Conservation (phyloP, 2,888 invertebrate genomes). For the Junonia oenone region DNA sequence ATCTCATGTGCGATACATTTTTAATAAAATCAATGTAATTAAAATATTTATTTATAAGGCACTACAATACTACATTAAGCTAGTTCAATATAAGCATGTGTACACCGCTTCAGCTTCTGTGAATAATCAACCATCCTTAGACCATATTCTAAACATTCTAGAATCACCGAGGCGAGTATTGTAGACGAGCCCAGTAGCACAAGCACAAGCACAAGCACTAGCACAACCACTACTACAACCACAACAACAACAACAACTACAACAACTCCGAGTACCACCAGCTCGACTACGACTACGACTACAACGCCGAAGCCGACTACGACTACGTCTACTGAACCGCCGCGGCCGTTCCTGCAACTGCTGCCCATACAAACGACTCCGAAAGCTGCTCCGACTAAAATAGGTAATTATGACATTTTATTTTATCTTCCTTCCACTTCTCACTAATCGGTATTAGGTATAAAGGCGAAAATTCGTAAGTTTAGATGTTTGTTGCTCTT, state of each 20-base stretch:
- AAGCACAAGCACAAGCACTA: conserved; percentile 46
- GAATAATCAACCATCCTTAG: conserved; percentile 21
- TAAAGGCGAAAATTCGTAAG: no score
- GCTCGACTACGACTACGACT: conserved; percentile 55
- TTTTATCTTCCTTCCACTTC: no score
- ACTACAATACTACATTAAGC: no score
- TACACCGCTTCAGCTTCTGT: conserved; percentile 20
- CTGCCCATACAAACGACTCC: conserved; percentile 60
- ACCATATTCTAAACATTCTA: conserved; percentile 29
- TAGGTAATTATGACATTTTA: conserved; percentile 42
- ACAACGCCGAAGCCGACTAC: conserved; percentile 48
- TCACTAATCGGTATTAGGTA: no score
- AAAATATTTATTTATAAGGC: no score
- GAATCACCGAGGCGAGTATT: conserved; percentile 46
- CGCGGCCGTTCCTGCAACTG: conserved; percentile 63
- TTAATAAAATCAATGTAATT: no score
- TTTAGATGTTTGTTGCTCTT: no score
- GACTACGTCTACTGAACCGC: conserved; percentile 43
- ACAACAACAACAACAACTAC: conserved; percentile 50
- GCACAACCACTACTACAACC: conserved; percentile 40
- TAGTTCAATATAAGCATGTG: neutral
- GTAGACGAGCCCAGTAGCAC: conserved; percentile 49
- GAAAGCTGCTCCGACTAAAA: conserved; percentile 44
- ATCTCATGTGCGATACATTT: no score
- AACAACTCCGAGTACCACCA: conserved; percentile 63